Percentiles rank a stretch among this genome's conserved stretches.
Conservation (phyloP, 23 tunicate species). For the Clavelina lepadiformis region DNA sequence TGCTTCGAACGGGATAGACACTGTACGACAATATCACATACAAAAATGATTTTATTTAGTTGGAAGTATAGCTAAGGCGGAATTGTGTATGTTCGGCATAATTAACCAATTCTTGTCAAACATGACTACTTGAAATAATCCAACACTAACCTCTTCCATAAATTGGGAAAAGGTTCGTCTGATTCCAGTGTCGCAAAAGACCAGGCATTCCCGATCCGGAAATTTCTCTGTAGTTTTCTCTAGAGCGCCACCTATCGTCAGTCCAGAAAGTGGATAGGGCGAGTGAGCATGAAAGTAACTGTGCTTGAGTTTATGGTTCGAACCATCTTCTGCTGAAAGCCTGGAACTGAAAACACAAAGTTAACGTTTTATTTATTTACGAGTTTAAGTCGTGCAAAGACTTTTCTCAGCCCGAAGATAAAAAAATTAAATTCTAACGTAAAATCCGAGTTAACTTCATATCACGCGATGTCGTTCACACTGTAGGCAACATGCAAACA, state of each 20-base stretch:
- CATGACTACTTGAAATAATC: too few relatives aligned
- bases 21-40: not conserved
- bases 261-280: slow-evolving; percentile 5
- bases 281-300: slow-evolving; percentile 45
- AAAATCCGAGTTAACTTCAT: too few relatives aligned
- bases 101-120: not conserved
- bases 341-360: too few relatives aligned
- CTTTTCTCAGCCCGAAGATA: too few relatives aligned
- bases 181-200: slow-evolving; percentile 65
- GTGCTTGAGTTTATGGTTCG: slow-evolving; percentile 2
- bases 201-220: slow-evolving; percentile 81
- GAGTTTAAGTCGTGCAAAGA: too few relatives aligned
- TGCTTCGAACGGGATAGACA: not conserved
- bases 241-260: slow-evolving; percentile 52
- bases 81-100: not conserved
- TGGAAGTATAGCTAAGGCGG: not conserved
- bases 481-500: too few relatives aligned
- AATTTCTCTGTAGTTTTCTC: slow-evolving; percentile 55
- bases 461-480: too few relatives aligned
- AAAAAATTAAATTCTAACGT: too few relatives aligned
- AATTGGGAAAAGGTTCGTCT: slow-evolving; percentile 69
- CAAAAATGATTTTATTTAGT: not conserved
- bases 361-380: too few relatives aligned
- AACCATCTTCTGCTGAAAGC: too few relatives aligned
- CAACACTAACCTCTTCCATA: slow-evolving; percentile 52